Base-by-base conservation (phyloP, 2,888 invertebrate species). In the Oscheius sp. region DNA sequence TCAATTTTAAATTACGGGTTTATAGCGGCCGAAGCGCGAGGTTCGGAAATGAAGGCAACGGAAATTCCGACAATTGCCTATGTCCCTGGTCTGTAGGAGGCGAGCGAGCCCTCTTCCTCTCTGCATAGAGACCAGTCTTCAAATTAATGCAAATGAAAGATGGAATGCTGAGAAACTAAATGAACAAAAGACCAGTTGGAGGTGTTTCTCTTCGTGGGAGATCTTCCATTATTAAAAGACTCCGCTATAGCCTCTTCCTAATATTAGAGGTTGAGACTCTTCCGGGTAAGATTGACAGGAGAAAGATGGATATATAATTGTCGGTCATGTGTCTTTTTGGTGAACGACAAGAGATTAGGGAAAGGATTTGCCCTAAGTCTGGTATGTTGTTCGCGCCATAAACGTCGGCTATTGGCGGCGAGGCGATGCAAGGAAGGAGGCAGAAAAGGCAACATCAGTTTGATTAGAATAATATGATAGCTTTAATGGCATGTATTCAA, bases 321-420 rank as follows among this genome's bases (percentile, higher is more conserved):
- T 25, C 27, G 20, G 55, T 34, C 31, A 55, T 33, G 33, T 33
- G 17, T 27, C 61, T 42, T 58, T n/a, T n/a, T 61, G n/a, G 25
- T 45, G 42, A 61, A 61, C 61, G 42, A 61, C 61, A 42, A 61
- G 61, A 45, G 61, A 25, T 61, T 42, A 61, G 5, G 45, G 25
- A 45, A 31, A 25, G 45, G 61, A 45, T 61, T 42, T 31, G 8
- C 25, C 17, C 61, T 61, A 61, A 61, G 61, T 45, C 61, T 45
- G 17, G 61, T 42, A 45, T 61, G 61, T 61, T 61, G 61, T 61
- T 61, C 61, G 42, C 61, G 61, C 61, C 55, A 33, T 55, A 55
- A 55, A 55, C 55, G 55, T 34, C 17, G n/a, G 20, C 5, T 34
- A 55, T 55, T 55, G 55, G 33, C 42, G 42, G 42, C 42, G n/a